These are phyloP conservation scores for Cariama cristata DNA, from an alignment of 2,113 vertebrate genomes.

Conservation along the genomic window DNA sequence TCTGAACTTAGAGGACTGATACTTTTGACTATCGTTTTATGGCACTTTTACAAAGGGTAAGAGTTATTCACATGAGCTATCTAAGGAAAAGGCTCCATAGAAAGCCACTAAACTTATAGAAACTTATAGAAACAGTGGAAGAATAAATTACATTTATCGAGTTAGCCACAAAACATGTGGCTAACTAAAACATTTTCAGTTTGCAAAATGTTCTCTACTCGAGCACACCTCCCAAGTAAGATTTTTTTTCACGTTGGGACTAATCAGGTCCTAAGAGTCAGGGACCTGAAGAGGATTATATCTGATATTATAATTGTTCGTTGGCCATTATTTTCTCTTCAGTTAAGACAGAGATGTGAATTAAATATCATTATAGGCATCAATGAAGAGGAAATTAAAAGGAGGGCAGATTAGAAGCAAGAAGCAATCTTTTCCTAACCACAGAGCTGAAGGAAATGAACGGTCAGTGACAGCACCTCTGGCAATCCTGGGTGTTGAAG, in stretches of 20 bases:
- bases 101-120: neutral
- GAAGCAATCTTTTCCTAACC: neutral
- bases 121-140: neutral
- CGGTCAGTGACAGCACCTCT: neutral
- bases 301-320: neutral
- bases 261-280: neutral
- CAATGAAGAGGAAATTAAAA: neutral
- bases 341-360: neutral
- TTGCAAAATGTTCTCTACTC: neutral
- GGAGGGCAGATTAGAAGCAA: neutral
- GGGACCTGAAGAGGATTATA: neutral
- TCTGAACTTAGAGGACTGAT: neutral
- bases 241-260: neutral
- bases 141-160: neutral
- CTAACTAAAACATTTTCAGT: neutral
- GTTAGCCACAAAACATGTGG: neutral
- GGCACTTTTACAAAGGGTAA: neutral
- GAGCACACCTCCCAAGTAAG: neutral
- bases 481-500: neutral
- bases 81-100: neutral
- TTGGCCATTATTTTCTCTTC: constrained; percentile 1
- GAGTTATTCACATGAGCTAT: neutral
- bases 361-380: neutral
- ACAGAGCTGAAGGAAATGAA: neutral
- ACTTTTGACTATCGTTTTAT: neutral